phyloP scores from a whole-genome alignment of 2,797 vertebrate genomes.

The Sphenopsis melanotis region DNA sequence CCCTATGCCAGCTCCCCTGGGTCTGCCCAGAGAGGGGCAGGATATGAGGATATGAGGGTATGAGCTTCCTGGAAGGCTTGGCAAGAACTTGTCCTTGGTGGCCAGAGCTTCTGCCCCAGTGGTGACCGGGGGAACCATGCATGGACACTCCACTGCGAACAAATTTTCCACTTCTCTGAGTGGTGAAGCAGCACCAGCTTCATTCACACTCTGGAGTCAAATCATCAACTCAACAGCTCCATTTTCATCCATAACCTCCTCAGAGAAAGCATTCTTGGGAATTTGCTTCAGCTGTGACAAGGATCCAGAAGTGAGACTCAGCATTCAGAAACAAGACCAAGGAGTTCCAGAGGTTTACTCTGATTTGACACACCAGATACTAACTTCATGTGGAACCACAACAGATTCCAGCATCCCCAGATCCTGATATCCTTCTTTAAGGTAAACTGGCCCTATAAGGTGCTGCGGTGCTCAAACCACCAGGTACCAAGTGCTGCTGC shows the following conservation, averaged over 20 bases:
- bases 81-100: not conserved
- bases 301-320: not conserved
- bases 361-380: not conserved
- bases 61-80: not conserved
- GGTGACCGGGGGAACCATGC: accelerated
- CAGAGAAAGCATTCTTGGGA: accelerated
- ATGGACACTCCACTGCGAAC: accelerated
- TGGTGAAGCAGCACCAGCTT: not conserved
- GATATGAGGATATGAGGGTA: accelerated
- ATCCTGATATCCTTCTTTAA: not conserved
- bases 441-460: not conserved
- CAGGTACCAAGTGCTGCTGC: not conserved
- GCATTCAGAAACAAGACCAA: not conserved
- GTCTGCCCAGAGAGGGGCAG: not conserved
- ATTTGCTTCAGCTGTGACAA: not conserved
- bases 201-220: not conserved
- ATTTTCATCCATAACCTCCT: not conserved
- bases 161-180: not conserved
- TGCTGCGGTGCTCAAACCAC: not conserved
- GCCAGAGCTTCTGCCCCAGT: accelerated
- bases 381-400: accelerated
- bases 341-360: not conserved
- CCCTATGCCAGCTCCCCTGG: accelerated
- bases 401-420: not conserved
- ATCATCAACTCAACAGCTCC: not conserved